phyloP scores from a whole-genome alignment of 2,113 vertebrate species.

The Carassius gibelio region DNA sequence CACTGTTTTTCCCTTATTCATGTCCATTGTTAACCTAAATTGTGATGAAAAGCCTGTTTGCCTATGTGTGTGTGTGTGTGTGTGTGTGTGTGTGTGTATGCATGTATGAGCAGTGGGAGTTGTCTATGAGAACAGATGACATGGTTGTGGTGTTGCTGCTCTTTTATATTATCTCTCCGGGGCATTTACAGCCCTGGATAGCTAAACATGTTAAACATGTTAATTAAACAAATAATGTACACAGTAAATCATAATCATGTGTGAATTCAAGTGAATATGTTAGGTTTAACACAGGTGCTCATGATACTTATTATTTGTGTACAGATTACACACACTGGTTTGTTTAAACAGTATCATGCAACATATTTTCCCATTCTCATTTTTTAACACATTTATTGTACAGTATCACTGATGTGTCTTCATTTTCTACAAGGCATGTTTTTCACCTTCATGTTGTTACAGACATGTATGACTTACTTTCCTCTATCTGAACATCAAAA shows the following conservation, averaged over 20 bases:
- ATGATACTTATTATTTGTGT: not conserved
- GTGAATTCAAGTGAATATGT: not conserved
- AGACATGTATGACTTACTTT: not conserved
- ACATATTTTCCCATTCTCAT: not conserved
- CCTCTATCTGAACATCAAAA: not conserved
- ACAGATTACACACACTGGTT: not conserved
- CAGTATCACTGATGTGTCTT: not conserved
- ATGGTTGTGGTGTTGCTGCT: constrained; percentile 13
- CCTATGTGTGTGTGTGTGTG: not conserved
- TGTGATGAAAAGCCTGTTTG: not conserved
- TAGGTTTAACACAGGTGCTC: not conserved
- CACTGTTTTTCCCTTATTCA: constrained; percentile 67
- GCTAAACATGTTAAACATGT: not conserved
- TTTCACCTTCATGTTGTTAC: not conserved
- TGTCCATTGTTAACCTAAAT: constrained; percentile 63
- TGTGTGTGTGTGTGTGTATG: no score
- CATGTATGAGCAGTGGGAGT: not conserved
- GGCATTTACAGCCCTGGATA: not conserved
- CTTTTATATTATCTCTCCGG: constrained; percentile 23
- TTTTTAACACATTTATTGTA: not conserved
- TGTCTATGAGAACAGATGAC: constrained; percentile 12
- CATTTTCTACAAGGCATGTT: not conserved
- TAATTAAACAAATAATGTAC: constrained; percentile 20
- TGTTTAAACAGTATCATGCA: not conserved
- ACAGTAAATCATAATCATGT: constrained; percentile 13